These are phyloP conservation scores for Eremophila alpestris DNA, from an alignment of 2,797 vertebrate genomes.

Conservation along the genomic window DNA sequence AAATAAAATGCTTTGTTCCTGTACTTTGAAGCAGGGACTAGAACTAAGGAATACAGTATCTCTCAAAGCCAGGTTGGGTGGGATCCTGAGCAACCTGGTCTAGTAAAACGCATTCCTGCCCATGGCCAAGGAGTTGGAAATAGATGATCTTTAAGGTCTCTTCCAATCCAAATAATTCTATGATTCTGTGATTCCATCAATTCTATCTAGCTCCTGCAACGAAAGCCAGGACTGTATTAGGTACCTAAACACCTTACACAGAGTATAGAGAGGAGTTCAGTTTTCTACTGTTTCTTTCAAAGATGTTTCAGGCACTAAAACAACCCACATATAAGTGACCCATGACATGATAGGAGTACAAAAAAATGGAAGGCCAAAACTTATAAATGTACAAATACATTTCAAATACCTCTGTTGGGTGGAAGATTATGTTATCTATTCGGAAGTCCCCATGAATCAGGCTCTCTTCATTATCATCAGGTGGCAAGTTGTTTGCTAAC, in stretches of 20 bases:
- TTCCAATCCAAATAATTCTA: not conserved
- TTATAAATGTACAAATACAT: not conserved
- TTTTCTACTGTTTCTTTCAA: not conserved
- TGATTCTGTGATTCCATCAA: not conserved
- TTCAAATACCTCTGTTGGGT: constrained; percentile 86
- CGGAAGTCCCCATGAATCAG: constrained; percentile 92
- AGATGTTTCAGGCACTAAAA: not conserved
- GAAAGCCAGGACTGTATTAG: not conserved
- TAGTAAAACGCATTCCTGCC: not conserved
- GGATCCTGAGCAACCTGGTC: not conserved
- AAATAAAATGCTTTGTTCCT: not conserved
- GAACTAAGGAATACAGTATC: not conserved
- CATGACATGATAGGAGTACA: not conserved
- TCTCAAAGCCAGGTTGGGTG: not conserved
- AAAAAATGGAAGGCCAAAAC: not conserved
- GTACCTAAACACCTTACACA: not conserved
- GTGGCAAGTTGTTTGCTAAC: constrained; percentile 86
- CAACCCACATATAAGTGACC: accelerated
- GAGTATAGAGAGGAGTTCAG: not conserved
- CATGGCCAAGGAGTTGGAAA: not conserved
- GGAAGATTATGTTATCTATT: constrained; percentile 91
- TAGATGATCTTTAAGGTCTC: not conserved
- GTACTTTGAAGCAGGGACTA: not conserved
- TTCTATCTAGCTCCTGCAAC: not conserved
- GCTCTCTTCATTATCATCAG: constrained; percentile 79